Base-by-base conservation (phyloP, 2,888 invertebrate species). In the Leptothorax acervorum region DNA sequence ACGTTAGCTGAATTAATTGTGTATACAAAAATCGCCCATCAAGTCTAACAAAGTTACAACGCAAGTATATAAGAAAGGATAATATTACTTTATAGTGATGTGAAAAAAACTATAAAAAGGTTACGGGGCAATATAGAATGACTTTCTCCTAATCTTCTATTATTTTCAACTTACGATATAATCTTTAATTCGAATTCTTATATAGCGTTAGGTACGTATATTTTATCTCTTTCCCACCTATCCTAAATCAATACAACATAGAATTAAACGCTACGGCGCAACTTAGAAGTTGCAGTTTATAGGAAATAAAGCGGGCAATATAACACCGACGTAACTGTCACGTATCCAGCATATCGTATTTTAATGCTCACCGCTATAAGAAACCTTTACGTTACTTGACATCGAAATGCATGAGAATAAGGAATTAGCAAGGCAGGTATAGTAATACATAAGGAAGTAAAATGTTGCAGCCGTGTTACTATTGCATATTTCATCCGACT, bases 281-380 rank as follows among this genome's bases (percentile, higher is more conserved):
- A 65, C 68, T 31, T 28, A 31, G 55, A 68, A 70, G 57, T 1
- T 45, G 57, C 23, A n/a, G 57, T 68, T 60, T 68, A 78, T 68
- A 57, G 60, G 57, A 60, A 79, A 79, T 79, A 48, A 79, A 79
- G 18, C 23, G 45, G 18, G 31, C 18, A 35, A 70, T 70, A 79
- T 68, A 79, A 48, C 23, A 48, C 5, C 23, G 23, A 45, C 23
- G 45, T 79, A 60, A 79, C 35, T 70, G 35, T 57, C 78, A 23
- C 31, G 18, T 39, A 63, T 53, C 12, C 28, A 8, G n/a, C 23
- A 5, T 57, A 68, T 45, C 57, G 35, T 79, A 70, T 79, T 79
- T 79, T 79, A 79, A 79, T 57, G 57, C 31, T 42, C n/a, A 31
- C 28, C n/a, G 53, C 76, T 53, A 15, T 23, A 23, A 78, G 78